Evolutionary conservation across 2,888 invertebrate genomes (phyloP), one percentile per base, ranked within the genome.

Genomic region (Rotaria macrura): DNA sequence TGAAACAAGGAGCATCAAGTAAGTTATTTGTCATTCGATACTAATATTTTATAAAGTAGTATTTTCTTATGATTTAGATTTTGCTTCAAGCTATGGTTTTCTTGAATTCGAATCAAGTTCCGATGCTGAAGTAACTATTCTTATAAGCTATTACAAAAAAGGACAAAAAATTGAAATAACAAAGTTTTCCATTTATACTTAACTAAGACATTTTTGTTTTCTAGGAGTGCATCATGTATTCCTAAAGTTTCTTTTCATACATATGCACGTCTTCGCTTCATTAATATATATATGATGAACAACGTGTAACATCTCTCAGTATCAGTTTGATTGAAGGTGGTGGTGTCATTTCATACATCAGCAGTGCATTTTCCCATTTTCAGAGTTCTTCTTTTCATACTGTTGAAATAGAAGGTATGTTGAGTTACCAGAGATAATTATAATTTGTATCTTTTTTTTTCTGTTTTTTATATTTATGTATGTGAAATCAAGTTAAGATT

Each of bases 11-110:
- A 40, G 43, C 74, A 79, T 79, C 74, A 43, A 43, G 74, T 79
- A 79, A 23, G 12, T 38, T 9, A 3, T 20, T 79, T 43, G 17
- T 65, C 14, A 14, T 49, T 49, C 49, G 14, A 17, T 17, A 49
- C 17, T 17, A 3, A 14, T 49, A 49, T 0, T 6, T 25, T 25
- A 20, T 79, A 10, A 3, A 3, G 23, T 43, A 9, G 7, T 25
- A 17, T 43, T 17, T 20, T 20, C 34, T 20, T 14, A 29, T 12
- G 43, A 79, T 25, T 43, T 84, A 74, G 84, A 34, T 25, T 57
- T 29, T 57, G 86, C 84, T 7, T 84, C 86, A 25, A 74, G 84
- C 34, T 86, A 79, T 84, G 84, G 86, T 83, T 86, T 86, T 57
- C 54, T 86, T 47, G 86, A 86, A 84, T 86, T 84, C 17, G 86